A percentile compares a stretch with the other conserved stretches of the same genome.
phyloP scores from a whole-genome alignment of 2,113 vertebrate genomes.

The Phrynosoma blainvillii region DNA sequence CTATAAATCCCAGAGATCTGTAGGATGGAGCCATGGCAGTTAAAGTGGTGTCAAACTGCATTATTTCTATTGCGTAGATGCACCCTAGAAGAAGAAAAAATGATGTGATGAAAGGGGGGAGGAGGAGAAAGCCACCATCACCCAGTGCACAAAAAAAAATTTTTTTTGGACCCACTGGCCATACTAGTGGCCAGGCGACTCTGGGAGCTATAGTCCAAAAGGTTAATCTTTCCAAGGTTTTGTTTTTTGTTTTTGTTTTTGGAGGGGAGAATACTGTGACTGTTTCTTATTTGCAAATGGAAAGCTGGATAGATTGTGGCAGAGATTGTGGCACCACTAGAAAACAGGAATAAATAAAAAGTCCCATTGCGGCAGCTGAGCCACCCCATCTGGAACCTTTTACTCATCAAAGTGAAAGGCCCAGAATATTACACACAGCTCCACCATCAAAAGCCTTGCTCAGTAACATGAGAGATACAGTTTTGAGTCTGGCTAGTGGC shows the following conservation, averaged over 20 bases:
- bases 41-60: too few relatives aligned
- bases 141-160: neutral
- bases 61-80: too few relatives aligned
- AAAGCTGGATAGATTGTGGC: neutral
- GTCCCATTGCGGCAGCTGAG: slow-evolving; percentile 24
- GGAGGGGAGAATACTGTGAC: too few relatives aligned
- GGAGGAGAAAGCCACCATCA: neutral
- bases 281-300: neutral
- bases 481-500: slow-evolving; percentile 7
- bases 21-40: too few relatives aligned
- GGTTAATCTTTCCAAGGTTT: neutral
- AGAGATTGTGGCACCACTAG: neutral
- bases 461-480: slow-evolving; percentile 18
- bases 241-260: too few relatives aligned
- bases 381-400: slow-evolving; percentile 7
- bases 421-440: slow-evolving; percentile 20
- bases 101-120: neutral
- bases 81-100: too few relatives aligned
- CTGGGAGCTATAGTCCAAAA: neutral
- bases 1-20: too few relatives aligned
- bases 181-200: neutral
- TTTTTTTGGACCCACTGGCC: neutral
- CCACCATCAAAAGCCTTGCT: slow-evolving; percentile 24
- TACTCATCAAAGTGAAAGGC: slow-evolving; percentile 28
- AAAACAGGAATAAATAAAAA: slow-evolving; percentile 28